phyloP scores from a whole-genome alignment of 1,140 invertebrate species.

The Ridgeia piscesae region DNA sequence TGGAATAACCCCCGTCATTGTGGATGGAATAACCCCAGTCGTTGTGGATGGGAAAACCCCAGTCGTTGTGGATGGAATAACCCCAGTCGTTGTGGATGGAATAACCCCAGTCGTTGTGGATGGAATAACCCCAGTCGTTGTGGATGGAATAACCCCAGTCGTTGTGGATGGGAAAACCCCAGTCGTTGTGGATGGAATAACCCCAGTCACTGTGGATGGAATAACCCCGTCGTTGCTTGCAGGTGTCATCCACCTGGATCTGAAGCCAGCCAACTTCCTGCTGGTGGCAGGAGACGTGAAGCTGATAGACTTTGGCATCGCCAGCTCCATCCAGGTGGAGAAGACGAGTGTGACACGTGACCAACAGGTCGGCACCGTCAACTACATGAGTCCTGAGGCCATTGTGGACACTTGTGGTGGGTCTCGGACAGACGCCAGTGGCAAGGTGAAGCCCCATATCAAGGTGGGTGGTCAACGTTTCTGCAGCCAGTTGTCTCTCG shows the following conservation, averaged over 20 bases:
- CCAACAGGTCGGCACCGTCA: constrained; percentile 79
- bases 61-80: too few relatives aligned
- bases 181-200: too few relatives aligned
- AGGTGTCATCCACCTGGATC: constrained; percentile 93
- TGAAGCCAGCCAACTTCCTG: constrained; percentile 97
- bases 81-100: too few relatives aligned
- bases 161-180: too few relatives aligned
- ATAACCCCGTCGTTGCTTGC: constrained; percentile 12
- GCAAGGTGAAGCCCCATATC: constrained; percentile 13
- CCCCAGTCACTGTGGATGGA: too few relatives aligned
- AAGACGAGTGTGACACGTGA: constrained; percentile 87
- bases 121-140: too few relatives aligned
- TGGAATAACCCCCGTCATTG: too few relatives aligned
- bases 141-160: too few relatives aligned
- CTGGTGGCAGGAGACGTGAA: constrained; percentile 84
- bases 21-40: too few relatives aligned
- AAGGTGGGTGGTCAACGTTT: constrained; percentile 6
- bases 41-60: too few relatives aligned
- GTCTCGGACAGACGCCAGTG: constrained; percentile 10
- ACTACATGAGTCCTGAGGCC: constrained; percentile 96
- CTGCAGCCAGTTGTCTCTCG: too few relatives aligned
- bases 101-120: too few relatives aligned
- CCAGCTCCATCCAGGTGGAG: constrained; percentile 84
- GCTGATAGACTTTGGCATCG: constrained; percentile 97
- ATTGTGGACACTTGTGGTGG: constrained; percentile 62